Base-by-base conservation (phyloP, 2,113 vertebrate genomes). In the Garra rufa region DNA sequence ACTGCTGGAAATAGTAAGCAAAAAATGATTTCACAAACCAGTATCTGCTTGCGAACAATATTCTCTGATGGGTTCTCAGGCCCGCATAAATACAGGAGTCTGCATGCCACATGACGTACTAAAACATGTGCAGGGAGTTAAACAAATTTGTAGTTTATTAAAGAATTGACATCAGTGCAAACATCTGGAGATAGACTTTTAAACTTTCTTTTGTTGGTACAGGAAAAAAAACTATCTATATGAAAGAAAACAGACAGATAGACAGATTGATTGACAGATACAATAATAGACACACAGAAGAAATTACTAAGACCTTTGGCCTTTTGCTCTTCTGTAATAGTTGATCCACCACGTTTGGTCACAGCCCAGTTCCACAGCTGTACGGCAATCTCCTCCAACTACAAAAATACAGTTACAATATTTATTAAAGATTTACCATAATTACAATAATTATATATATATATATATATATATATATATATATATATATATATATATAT, bases 351-450 rank as follows among this genome's bases (percentile, higher is more conserved):
- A 88, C 93, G 95, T 86, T 93, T 97, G 17, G 93, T 94, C 76
- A 97, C 94, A 83, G 93, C 89, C 97, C 97, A 99, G 90, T 99
- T 99, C 97, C 97, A 99, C 85, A 99, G 91, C 65, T 89, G 95
- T 85, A 98, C 6, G 73, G 96, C 95, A 91, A 77, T 89, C 85
- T 97, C 96, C 91, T 97, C 96, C 76, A 96, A 76, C 97, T 99
- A 87, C 38, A 87, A 65, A n/a, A 44, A 82, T 6, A 1, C 0
- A 69, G 8, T 26, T 57, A 21, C 19, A n/a, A 15, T 26, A 2
- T 1, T 11, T 41, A 50, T 75, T 75, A 34, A 59, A 55, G 8
- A 61, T 70, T n/a, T 6, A 38, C n/a, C 9, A 69, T 21, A 21
- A 21, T 69, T 21, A 38, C 34, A 0, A 8, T n/a, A n/a, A n/a